A percentile compares a stretch with the other conserved stretches of the same genome.
Evolutionary conservation across 2,113 vertebrate genomes (phyloP).

Genomic region (Arothron firmamentum): DNA sequence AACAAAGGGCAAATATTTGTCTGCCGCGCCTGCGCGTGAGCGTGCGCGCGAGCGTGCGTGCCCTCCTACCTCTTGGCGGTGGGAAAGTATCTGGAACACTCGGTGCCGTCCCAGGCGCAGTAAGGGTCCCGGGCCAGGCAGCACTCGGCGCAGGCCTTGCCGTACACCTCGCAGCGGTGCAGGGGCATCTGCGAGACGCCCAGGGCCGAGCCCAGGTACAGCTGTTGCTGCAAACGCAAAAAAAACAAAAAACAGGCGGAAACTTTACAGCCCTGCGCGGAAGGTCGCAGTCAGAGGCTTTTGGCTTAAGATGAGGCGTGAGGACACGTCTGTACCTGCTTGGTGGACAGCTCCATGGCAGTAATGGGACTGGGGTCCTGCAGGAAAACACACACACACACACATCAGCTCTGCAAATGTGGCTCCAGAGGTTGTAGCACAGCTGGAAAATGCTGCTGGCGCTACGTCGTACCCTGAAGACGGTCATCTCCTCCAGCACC

Average conservation of each 20-base stretch:
- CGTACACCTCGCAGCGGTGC: slow-evolving; percentile 94
- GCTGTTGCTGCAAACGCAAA: slow-evolving; percentile 85
- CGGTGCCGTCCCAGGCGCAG: slow-evolving; percentile 94
- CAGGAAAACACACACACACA: slow-evolving; percentile 55
- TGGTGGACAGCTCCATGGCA: slow-evolving; percentile 97
- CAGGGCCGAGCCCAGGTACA: slow-evolving; percentile 87
- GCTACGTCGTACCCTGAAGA: slow-evolving; percentile 83
- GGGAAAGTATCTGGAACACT: slow-evolving; percentile 96
- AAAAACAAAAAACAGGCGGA: not conserved
- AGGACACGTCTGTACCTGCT: slow-evolving; percentile 81
- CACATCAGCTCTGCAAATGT: not conserved
- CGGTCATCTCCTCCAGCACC: slow-evolving; percentile 95
- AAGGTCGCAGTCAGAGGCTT: slow-evolving; percentile 5
- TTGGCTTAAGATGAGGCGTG: slow-evolving; percentile 12
- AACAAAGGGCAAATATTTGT: slow-evolving; percentile 33
- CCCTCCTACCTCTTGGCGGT: slow-evolving; percentile 88
- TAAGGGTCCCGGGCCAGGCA: slow-evolving; percentile 97
- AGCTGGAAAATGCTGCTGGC: no score
- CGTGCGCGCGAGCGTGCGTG: not conserved
- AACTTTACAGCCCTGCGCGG: not conserved
- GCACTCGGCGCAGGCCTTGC: slow-evolving; percentile 95
- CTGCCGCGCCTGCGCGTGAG: not conserved
- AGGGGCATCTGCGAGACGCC: slow-evolving; percentile 93
- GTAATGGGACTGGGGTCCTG: slow-evolving; percentile 90
- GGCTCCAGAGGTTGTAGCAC: no score